Percentiles rank a stretch among this genome's conserved stretches.
phyloP scores from a whole-genome alignment of 2,113 vertebrate genomes.

The Rana temporaria region DNA sequence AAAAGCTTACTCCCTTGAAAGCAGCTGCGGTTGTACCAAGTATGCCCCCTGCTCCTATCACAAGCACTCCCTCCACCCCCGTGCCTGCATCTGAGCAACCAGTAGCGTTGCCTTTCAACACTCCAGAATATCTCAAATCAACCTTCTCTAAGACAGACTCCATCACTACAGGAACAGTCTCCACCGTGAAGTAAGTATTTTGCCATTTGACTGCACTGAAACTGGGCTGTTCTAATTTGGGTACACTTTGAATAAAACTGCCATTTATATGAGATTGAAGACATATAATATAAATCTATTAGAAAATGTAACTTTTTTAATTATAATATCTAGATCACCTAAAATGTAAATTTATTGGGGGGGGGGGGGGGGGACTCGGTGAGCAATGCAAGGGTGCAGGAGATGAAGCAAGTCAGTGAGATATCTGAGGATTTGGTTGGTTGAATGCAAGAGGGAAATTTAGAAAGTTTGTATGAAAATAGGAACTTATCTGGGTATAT shows the following conservation, averaged over 20 bases:
- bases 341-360: too few species aligned
- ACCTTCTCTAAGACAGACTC: conserved; percentile 99
- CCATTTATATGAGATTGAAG: not conserved
- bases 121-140: conserved; percentile 93
- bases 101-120: conserved; percentile 85
- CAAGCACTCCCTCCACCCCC: conserved; percentile 77
- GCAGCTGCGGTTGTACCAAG: conserved; percentile 74
- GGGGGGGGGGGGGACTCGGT: too few species aligned
- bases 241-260: too few species aligned
- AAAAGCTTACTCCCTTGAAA: conserved; percentile 88
- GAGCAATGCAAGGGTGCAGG: too few species aligned
- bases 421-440: not conserved
- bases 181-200: conserved; percentile 94
- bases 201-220: not conserved
- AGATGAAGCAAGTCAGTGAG: too few species aligned
- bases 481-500: not conserved
- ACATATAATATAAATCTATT: too few species aligned
- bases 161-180: conserved; percentile 98
- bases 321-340: too few species aligned
- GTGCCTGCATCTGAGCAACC: conserved; percentile 84
- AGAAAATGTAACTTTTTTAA: too few species aligned
- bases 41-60: conserved; percentile 81
- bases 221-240: not conserved
- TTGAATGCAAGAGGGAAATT: not conserved
- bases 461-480: conserved; percentile 1